A percentile compares a stretch with the other conserved stretches of the same genome.
phyloP scores from a whole-genome alignment of 2,113 vertebrate species.

The Pteruthius melanotis region DNA sequence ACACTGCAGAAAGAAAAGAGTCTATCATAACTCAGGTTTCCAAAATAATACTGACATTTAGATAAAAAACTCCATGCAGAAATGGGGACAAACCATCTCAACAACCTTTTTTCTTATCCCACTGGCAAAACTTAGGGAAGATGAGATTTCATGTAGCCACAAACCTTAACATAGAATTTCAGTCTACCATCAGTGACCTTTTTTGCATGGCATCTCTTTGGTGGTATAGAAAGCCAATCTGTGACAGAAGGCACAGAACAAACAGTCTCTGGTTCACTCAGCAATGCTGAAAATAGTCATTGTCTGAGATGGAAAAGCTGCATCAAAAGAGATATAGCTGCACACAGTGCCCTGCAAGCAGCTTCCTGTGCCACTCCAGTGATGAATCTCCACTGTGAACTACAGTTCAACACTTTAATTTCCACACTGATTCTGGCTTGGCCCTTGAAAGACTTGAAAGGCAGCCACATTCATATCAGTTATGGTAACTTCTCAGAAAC shows the following conservation, averaged over 20 bases:
- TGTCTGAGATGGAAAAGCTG: not conserved
- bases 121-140: not conserved
- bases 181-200: not conserved
- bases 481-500: not conserved
- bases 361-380: not conserved
- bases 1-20: slow-evolving; percentile 36
- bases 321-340: not conserved
- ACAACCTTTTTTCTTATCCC: not conserved
- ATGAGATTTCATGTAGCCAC: not conserved
- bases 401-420: not conserved
- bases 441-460: not conserved
- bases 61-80: not conserved
- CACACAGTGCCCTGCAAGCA: not conserved
- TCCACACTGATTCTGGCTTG: not conserved
- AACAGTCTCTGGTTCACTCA: not conserved
- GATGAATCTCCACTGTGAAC: not conserved
- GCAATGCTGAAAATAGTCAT: not conserved
- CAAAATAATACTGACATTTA: not conserved
- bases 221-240: not conserved
- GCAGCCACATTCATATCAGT: not conserved
- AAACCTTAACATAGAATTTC: not conserved
- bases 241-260: not conserved
- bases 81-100: not conserved
- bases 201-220: not conserved
- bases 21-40: not conserved